phyloP scores from a whole-genome alignment of 2,113 vertebrate species.

The Orycteropus afer region DNA sequence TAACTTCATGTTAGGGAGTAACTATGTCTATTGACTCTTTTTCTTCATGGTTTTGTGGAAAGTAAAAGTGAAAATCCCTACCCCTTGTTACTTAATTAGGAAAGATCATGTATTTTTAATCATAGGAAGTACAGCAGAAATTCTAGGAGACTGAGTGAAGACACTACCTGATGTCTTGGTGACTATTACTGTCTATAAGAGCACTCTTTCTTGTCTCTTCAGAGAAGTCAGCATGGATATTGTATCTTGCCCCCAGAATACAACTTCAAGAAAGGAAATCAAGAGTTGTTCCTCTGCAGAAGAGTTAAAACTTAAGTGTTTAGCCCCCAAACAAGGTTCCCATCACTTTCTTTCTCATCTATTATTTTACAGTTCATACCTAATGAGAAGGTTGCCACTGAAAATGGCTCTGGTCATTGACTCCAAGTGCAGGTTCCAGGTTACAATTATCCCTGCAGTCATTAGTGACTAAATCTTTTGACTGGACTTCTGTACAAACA shows the following conservation, averaged over 20 bases:
- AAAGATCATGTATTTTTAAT: background rate
- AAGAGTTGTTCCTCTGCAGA: background rate
- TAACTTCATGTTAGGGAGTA: background rate
- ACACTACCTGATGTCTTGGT: background rate
- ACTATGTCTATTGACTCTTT: background rate
- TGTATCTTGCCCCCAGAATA: background rate
- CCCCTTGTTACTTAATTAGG: background rate
- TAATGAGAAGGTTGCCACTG: background rate
- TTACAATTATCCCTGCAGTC: background rate
- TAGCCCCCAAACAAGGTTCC: background rate
- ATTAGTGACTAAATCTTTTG: background rate
- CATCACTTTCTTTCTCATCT: background rate
- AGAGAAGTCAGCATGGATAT: background rate
- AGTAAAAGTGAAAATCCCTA: background rate
- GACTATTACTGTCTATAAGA: background rate
- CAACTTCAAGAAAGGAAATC: background rate
- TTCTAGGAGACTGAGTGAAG: background rate
- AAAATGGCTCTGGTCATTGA: background rate
- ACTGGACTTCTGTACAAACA: background rate
- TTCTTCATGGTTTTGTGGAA: background rate
- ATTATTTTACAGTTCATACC: background rate
- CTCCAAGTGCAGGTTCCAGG: background rate
- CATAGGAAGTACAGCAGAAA: background rate
- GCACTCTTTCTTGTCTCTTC: background rate
- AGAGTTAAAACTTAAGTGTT: background rate